Evolutionary conservation across 2,888 invertebrate species (phyloP).

Genomic region (Drosophila anomalipes): DNA sequence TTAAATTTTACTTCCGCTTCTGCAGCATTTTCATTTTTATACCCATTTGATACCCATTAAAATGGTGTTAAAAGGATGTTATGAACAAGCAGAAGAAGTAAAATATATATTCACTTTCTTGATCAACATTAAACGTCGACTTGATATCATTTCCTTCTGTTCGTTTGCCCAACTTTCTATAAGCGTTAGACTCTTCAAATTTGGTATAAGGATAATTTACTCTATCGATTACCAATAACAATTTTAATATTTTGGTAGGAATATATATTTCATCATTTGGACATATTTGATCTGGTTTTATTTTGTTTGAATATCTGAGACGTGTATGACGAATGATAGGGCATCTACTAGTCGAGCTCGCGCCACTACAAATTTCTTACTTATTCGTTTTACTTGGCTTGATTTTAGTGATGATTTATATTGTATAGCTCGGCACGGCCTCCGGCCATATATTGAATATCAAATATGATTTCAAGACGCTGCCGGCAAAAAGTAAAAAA

Average conservation of each 20-base stretch:
- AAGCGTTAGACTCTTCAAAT: background rate
- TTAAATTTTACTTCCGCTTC: conserved; percentile 65
- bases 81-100: background rate
- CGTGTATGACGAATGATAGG: background rate
- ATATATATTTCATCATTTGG: background rate
- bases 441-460: conserved; percentile 54
- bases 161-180: background rate
- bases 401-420: conserved; percentile 70
- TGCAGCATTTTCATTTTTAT: conserved; percentile 1
- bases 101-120: background rate
- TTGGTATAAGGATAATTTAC: too few relatives aligned
- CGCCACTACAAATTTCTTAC: background rate
- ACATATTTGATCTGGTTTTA: background rate
- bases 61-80: background rate
- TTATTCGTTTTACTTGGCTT: conserved; percentile 15
- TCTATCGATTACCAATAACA: too few relatives aligned
- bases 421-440: conserved; percentile 40
- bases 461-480: conserved; percentile 70
- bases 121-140: background rate
- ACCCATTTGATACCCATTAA: background rate
- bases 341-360: background rate
- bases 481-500: conserved; percentile 5
- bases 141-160: background rate
- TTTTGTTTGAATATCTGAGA: background rate
- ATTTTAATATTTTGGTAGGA: background rate